Base-by-base conservation (phyloP, 2,888 invertebrate genomes). In the Caenorhabditis uteleia region DNA sequence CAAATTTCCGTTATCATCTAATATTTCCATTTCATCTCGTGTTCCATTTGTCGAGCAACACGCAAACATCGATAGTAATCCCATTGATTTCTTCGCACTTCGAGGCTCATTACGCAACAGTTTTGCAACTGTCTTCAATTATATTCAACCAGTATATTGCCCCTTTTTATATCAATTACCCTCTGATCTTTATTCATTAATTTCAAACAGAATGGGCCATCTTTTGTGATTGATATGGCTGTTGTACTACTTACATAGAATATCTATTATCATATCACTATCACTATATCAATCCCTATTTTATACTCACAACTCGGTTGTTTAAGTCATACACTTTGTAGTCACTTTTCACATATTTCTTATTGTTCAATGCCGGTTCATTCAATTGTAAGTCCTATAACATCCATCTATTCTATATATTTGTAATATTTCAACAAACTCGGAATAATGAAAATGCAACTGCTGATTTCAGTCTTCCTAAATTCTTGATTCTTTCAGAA, bases 241-340 rank as follows among this genome's bases (percentile, higher is more conserved):
- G 51, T 62, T 23, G 56, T 62, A 27, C 57, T 62, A 14, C 56
- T 50, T 3, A 62, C 57, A 44, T 62, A 53, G 33, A 62, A 62
- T 14, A 62, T 62, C 53, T 60, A 33, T 42, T 51, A 16, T 7
- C 6, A 18, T 38, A 20, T 38, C 7, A 5, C 7, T 38, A n/a
- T 21, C 21, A 14, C n/a, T 25, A 26, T 25, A 25, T 40, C 25
- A 12, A n/a, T 34, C 4, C 5, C n/a, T 34, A 5, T 12, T 14
- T n/a, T 44, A 21, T 18, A 23, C 40, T 20, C 20, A 60, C 60
- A 42, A 62, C 62, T 40, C 62, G 43, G 31, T 57, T 62, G 40
- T 62, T 62, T 40, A 62, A 43, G 48, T 62, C 62, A 21, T 48
- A 62, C 23, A 62, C 62, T 53, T 48, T 56, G 29, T 57, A 62